These are phyloP conservation scores for Pammene fasciana DNA, from an alignment of 2,888 invertebrate genomes.

Conservation along the genomic window DNA sequence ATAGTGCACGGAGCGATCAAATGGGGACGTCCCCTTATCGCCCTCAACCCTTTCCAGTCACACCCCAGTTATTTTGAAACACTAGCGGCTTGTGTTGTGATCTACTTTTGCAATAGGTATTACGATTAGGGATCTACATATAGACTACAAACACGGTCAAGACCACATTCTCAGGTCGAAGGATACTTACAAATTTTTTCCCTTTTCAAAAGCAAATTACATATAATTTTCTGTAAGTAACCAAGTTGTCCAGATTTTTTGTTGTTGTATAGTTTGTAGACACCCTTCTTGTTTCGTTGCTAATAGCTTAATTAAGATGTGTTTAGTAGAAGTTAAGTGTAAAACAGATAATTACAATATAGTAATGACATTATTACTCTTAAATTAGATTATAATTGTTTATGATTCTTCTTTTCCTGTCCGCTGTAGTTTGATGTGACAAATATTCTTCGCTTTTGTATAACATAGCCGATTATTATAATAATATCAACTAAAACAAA, in stretches of 20 bases:
- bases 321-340: not conserved
- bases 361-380: too few relatives aligned
- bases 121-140: not conserved
- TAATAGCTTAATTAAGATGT: not conserved
- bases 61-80: constrained; percentile 68
- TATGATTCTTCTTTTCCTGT: not conserved
- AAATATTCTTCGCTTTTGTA: not conserved
- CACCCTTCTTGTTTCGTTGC: not conserved
- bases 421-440: not conserved
- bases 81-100: constrained; percentile 55
- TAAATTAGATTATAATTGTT: too few relatives aligned
- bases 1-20: constrained; percentile 52
- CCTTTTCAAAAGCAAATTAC: too few relatives aligned
- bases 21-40: constrained; percentile 68
- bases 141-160: too few relatives aligned
- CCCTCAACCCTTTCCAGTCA: constrained; percentile 72
- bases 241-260: too few relatives aligned
- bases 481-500: not conserved
- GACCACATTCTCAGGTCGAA: too few relatives aligned
- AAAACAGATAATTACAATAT: not conserved
- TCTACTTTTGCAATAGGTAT: constrained; percentile 47
- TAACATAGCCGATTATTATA: too few relatives aligned
- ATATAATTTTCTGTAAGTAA: too few relatives aligned
- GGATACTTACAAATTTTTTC: too few relatives aligned
- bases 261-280: not conserved